phyloP scores from a whole-genome alignment of 2,113 vertebrate species.

The Eptesicus fuscus region DNA sequence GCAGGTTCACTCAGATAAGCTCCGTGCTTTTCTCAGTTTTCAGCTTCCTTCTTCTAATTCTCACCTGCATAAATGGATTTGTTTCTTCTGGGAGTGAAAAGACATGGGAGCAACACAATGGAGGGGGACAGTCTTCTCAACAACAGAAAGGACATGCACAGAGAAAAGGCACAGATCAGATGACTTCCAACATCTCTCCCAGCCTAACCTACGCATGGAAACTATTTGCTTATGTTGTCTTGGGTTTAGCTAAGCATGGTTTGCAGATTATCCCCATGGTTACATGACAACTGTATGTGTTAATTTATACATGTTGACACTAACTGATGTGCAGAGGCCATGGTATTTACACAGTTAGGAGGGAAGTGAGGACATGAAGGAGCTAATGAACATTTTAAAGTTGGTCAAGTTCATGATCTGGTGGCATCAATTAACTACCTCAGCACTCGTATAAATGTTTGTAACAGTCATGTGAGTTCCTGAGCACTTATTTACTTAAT shows the following conservation, averaged over 20 bases:
- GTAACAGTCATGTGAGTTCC: not conserved
- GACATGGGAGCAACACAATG: not conserved
- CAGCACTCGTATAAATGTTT: not conserved
- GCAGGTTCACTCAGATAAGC: not conserved
- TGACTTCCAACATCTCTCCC: not conserved
- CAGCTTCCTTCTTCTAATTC: not conserved
- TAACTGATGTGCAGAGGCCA: not conserved
- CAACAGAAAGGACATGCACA: not conserved
- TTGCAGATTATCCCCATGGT: not conserved
- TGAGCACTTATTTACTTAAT: not conserved
- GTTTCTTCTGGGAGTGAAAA: not conserved
- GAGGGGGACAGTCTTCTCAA: not conserved
- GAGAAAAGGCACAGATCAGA: not conserved
- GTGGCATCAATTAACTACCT: not conserved
- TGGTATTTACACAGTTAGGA: not conserved
- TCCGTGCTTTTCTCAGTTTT: not conserved
- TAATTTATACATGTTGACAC: not conserved
- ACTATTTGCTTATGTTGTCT: not conserved
- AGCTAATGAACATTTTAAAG: not conserved
- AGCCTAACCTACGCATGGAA: not conserved
- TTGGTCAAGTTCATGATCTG: not conserved
- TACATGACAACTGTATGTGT: not conserved
- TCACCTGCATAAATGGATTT: not conserved
- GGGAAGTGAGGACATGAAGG: not conserved
- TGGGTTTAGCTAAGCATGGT: not conserved